Conservation (phyloP, 2,797 vertebrate species). For the Ambastaia sidthimunki region DNA sequence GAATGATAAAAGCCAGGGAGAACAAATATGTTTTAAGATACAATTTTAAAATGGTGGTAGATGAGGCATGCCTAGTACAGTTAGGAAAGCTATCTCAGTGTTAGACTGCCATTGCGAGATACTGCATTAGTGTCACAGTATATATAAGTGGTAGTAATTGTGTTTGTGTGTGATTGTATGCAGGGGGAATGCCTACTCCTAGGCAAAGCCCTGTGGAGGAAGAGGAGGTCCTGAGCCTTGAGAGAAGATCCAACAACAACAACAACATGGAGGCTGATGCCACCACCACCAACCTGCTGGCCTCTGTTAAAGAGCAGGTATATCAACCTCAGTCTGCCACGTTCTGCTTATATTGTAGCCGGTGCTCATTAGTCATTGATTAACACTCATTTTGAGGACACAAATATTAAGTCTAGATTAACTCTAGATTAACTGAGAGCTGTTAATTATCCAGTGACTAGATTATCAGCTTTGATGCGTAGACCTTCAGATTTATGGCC, state of each 20-base stretch:
- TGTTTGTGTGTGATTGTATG: conserved; percentile 39
- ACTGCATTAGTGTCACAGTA: conserved; percentile 1
- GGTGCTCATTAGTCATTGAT: conserved; percentile 34
- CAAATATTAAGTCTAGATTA: neutral
- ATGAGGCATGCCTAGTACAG: too few species aligned
- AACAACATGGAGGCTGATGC: conserved; percentile 79
- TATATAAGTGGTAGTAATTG: conserved; percentile 15
- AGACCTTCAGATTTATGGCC: neutral
- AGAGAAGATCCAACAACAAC: conserved; percentile 77
- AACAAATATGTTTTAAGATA: too few species aligned
- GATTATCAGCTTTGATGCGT: conserved; percentile 4
- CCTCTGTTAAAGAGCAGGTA: conserved; percentile 98
- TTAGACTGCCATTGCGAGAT: neutral
- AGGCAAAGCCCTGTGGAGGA: conserved; percentile 78
- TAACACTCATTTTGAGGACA: conserved; percentile 7
- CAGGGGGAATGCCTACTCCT: conserved; percentile 71
- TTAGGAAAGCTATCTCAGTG: neutral
- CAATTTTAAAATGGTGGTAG: too few species aligned
- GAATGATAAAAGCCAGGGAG: too few species aligned
- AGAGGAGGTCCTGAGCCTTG: conserved; percentile 80
- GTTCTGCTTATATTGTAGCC: conserved; percentile 9
- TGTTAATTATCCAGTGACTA: neutral
- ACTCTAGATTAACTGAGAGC: conserved; percentile 6
- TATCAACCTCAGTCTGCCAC: neutral
- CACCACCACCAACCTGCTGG: conserved; percentile 93